A percentile compares a stretch with the other conserved stretches of the same genome.
Conservation (phyloP, 2,113 vertebrate genomes). For the Heteronetta atricapilla region DNA sequence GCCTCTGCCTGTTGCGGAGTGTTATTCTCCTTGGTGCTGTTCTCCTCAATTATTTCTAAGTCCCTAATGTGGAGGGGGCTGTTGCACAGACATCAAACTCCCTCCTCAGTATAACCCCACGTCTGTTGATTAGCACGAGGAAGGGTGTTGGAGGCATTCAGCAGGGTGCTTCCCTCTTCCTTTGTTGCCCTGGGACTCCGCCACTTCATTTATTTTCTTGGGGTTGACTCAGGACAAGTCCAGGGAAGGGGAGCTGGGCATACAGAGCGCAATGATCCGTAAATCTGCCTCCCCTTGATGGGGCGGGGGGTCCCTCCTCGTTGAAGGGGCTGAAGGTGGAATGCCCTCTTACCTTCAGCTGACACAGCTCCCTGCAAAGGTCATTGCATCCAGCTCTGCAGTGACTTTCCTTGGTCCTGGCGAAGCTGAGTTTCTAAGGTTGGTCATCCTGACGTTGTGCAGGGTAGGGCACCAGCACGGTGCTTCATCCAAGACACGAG, state of each 20-base stretch:
- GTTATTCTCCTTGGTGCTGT: not conserved
- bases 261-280: rapidly evolving
- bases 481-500: not conserved
- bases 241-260: not conserved
- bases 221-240: not conserved
- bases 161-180: not conserved
- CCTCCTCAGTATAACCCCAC: not conserved
- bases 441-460: not conserved
- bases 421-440: not conserved
- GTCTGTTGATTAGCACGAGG: not conserved
- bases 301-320: rapidly evolving
- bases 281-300: rapidly evolving
- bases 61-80: not conserved
- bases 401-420: not conserved
- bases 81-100: not conserved
- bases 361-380: not conserved
- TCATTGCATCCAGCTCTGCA: not conserved
- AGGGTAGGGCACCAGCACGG: rapidly evolving
- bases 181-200: not conserved
- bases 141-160: not conserved
- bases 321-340: not conserved
- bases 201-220: not conserved
- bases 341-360: not conserved
- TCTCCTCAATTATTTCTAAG: not conserved
- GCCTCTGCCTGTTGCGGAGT: not conserved